Percentiles rank a stretch among this genome's conserved stretches.
Conservation (phyloP, 23 tunicate genomes). For the Oikopleura vanhoeffeni region DNA sequence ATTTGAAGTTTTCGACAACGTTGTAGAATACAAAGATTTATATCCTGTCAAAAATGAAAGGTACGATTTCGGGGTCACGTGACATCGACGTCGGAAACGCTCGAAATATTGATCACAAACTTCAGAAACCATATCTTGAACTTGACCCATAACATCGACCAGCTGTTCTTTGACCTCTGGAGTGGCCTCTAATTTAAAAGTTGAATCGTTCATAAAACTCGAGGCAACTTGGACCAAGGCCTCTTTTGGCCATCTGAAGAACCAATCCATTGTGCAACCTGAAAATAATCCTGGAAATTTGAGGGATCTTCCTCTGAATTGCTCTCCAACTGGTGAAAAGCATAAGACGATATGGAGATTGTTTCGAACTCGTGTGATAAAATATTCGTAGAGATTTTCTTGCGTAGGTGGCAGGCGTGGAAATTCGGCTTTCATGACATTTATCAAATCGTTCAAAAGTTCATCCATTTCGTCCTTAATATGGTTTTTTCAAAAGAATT, state of each 20-base stretch:
- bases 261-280: conserved; percentile 99
- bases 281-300: conserved; percentile 98
- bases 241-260: conserved; percentile 85
- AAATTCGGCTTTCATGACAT: conserved; percentile 67
- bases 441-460: conserved; percentile 60
- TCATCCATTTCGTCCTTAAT: conserved; percentile 94
- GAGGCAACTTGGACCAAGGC: conserved; percentile 84
- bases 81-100: conserved; percentile 73
- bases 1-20: conserved; percentile 48
- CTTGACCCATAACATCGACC: conserved; percentile 95
- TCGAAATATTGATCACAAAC: conserved; percentile 84
- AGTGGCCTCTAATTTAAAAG: conserved; percentile 61
- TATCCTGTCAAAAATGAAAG: conserved; percentile 72
- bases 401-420: conserved; percentile 91
- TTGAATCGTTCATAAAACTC: conserved; percentile 31
- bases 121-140: conserved; percentile 85
- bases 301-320: conserved; percentile 70
- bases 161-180: conserved; percentile 43
- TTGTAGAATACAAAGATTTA: conserved; percentile 64
- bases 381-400: conserved; percentile 84
- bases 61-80: conserved; percentile 98
- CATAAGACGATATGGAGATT: conserved; percentile 86
- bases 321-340: conserved; percentile 94
- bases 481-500: too few relatives aligned
- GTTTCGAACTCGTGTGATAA: conserved; percentile 68